A percentile compares a stretch with the other conserved stretches of the same genome.
phyloP scores from a whole-genome alignment of 1,140 invertebrate species.

The Maniola jurtina region DNA sequence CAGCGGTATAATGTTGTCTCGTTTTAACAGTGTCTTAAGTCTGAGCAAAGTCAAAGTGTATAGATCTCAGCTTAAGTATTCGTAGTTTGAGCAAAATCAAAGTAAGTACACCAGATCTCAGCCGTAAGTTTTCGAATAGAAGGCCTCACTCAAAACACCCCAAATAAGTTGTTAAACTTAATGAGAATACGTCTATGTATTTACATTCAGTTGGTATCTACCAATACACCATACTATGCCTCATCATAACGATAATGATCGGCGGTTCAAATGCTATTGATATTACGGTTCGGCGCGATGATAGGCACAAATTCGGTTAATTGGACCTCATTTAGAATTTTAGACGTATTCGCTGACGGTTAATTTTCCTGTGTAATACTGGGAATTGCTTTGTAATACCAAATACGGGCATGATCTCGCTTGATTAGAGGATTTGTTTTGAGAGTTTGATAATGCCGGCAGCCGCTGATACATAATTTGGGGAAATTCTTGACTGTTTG shows the following conservation, averaged over 20 bases:
- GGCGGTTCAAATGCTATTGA: conserved; percentile 22
- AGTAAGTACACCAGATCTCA: too few relatives aligned
- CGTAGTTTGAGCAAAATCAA: too few relatives aligned
- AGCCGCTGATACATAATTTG: neutral
- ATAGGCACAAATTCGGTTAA: conserved; percentile 23
- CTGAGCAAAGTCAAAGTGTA: too few relatives aligned
- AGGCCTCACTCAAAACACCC: too few relatives aligned
- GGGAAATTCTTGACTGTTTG: neutral
- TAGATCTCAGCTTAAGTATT: too few relatives aligned
- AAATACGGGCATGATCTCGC: conserved; percentile 29
- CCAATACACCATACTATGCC: neutral
- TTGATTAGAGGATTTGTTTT: conserved; percentile 34
- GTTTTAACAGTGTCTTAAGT: too few relatives aligned
- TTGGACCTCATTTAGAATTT: conserved; percentile 27
- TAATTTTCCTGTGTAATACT: conserved; percentile 47
- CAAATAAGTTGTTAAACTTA: too few relatives aligned
- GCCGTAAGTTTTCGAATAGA: too few relatives aligned
- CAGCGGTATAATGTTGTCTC: too few relatives aligned
- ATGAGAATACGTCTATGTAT: too few relatives aligned
- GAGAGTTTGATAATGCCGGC: conserved; percentile 10
- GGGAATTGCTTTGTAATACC: conserved; percentile 40
- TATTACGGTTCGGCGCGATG: conserved; percentile 16
- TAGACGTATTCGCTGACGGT: conserved; percentile 30
- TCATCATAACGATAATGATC: conserved; percentile 19
- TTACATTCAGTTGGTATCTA: neutral